Percentiles rank a stretch among this genome's conserved stretches.
Evolutionary conservation across 1,140 invertebrate genomes (phyloP).

Genomic region (Pseudomyrmex pallidus): DNA sequence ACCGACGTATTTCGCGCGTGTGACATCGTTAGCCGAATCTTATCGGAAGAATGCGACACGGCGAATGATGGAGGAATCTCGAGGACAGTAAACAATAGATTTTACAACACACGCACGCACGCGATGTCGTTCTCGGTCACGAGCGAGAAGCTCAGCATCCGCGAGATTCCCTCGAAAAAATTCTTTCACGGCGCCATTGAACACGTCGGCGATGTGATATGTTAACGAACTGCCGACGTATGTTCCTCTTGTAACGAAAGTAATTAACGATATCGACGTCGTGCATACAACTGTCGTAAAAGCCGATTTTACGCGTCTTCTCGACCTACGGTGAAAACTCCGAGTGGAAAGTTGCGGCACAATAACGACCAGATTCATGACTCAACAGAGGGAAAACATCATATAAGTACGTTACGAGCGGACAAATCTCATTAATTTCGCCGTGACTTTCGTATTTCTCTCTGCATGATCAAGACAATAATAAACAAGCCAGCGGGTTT

Average conservation of each 20-base stretch:
- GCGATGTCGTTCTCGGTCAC: neutral
- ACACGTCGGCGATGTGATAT: neutral
- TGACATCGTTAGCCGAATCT: conserved; percentile 12
- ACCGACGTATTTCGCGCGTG: conserved; percentile 8
- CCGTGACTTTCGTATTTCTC: conserved; percentile 43
- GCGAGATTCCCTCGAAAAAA: conserved; percentile 17
- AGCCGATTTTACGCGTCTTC: neutral
- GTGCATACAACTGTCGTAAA: neutral
- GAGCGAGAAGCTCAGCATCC: neutral
- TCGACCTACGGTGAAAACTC: conserved; percentile 10
- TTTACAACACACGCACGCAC: conserved; percentile 6
- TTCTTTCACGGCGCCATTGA: neutral
- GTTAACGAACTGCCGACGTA: neutral
- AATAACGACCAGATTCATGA: conserved; percentile 22
- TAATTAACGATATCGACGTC: conserved; percentile 11
- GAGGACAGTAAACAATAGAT: conserved; percentile 40
- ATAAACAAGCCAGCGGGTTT: conserved; percentile 16
- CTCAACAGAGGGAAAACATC: conserved; percentile 40
- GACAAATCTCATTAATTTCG: conserved; percentile 32
- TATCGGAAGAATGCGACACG: neutral
- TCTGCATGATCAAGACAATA: conserved; percentile 26
- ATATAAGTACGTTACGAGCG: conserved; percentile 16
- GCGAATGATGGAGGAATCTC: conserved; percentile 10
- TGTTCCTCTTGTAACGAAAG: conserved; percentile 10
- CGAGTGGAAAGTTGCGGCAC: conserved; percentile 26